Percentiles rank a stretch among this genome's conserved stretches.
Conservation (phyloP, 2,888 invertebrate species). For the Dyspetes luteomarginatus region DNA sequence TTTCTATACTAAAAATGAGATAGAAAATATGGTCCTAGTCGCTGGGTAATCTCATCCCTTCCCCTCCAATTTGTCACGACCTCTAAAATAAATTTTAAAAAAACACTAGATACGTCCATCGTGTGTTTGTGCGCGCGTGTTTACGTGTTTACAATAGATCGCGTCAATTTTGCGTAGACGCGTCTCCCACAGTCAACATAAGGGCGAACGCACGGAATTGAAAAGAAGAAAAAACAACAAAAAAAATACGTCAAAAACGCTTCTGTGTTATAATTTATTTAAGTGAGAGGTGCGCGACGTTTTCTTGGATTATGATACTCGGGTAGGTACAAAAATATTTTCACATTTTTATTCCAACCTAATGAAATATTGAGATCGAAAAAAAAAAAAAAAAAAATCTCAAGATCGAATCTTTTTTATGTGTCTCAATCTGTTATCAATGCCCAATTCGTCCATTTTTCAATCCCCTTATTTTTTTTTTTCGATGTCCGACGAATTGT, state of each 20-base stretch:
- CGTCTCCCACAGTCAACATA: no score
- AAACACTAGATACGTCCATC: no score
- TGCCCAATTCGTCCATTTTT: background rate
- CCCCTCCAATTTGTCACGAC: no score
- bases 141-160: background rate
- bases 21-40: no score
- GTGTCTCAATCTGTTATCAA: no score
- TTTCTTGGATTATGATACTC: constrained; percentile 66
- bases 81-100: no score
- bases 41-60: no score
- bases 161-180: constrained; percentile 8
- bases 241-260: constrained; percentile 3
- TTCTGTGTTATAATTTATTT: constrained; percentile 35
- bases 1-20: background rate
- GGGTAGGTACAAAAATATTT: constrained; percentile 42
- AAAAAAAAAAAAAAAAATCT: no score
- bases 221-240: constrained; percentile 2
- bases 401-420: no score
- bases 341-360: background rate
- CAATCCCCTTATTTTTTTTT: background rate
- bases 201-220: constrained; percentile 1
- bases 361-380: background rate
- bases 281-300: constrained; percentile 61
- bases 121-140: background rate
- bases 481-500: background rate